Evolutionary conservation across 2,113 vertebrate species (phyloP).

Genomic region (Piaya cayana): DNA sequence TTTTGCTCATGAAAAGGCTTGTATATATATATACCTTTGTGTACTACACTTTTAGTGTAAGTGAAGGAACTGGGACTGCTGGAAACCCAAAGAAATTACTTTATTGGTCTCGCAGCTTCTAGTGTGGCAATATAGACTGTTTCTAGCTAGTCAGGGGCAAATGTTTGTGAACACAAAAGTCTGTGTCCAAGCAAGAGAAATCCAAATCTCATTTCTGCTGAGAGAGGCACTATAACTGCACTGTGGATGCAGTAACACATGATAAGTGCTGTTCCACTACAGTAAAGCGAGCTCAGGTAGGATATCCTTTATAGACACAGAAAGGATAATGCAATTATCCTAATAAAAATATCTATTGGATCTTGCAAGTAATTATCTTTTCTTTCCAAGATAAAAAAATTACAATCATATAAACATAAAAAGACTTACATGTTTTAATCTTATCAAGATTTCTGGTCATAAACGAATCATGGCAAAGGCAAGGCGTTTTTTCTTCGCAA

Average conservation of each 20-base stretch:
- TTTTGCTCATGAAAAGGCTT: neutral
- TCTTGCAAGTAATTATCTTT: neutral
- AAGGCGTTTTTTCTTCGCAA: neutral
- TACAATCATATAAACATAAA: neutral
- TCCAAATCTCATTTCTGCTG: neutral
- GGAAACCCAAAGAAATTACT: neutral
- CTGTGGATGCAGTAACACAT: fast-evolving
- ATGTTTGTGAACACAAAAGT: neutral
- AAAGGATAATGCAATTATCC: neutral
- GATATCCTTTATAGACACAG: neutral
- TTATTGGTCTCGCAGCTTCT: neutral
- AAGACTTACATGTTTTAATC: neutral
- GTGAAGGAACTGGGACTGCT: neutral
- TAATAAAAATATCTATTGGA: neutral
- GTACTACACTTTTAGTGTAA: neutral
- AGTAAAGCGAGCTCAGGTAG: neutral
- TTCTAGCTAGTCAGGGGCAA: neutral
- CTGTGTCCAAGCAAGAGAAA: neutral
- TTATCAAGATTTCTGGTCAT: neutral
- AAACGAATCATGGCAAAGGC: conserved; percentile 13
- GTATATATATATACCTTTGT: neutral
- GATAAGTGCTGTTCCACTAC: neutral
- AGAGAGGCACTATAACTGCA: neutral
- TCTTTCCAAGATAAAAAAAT: neutral
- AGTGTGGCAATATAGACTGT: neutral